Conservation (phyloP, 2,888 invertebrate species). For the Notodonta ziczac region DNA sequence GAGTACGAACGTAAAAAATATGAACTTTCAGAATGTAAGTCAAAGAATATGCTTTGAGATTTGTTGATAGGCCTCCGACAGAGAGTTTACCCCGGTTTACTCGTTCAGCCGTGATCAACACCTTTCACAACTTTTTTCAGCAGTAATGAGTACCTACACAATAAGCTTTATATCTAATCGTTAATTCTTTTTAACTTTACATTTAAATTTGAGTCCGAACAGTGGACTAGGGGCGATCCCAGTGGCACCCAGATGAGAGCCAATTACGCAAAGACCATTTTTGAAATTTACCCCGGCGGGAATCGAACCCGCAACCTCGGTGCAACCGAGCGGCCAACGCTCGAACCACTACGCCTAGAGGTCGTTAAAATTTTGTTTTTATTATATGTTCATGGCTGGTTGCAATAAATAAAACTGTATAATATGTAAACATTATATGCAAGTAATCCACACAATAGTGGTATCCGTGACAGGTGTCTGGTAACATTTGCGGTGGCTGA, state of each 20-base stretch:
- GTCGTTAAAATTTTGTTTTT: too few relatives aligned
- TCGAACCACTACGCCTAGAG: too few relatives aligned
- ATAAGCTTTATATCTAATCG: not conserved
- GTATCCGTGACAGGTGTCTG: constrained; percentile 53
- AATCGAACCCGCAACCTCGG: too few relatives aligned
- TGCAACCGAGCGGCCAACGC: too few relatives aligned
- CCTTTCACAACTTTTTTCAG: constrained; percentile 18
- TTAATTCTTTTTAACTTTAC: not conserved
- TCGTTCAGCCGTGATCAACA: constrained; percentile 15
- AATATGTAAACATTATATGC: not conserved
- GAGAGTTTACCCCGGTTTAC: constrained; percentile 18
- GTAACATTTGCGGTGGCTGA: constrained; percentile 58
- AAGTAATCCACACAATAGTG: constrained; percentile 20
- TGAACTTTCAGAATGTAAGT: not conserved
- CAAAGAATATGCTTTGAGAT: constrained; percentile 14
- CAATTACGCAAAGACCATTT: too few relatives aligned
- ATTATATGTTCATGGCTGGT: too few relatives aligned
- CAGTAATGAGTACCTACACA: not conserved
- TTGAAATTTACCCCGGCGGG: too few relatives aligned
- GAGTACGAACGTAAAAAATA: too few relatives aligned
- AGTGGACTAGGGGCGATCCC: too few relatives aligned
- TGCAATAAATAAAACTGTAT: too few relatives aligned
- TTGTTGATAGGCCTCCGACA: constrained; percentile 16
- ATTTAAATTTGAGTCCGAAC: too few relatives aligned
- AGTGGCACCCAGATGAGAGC: too few relatives aligned